phyloP scores from a whole-genome alignment of 2,888 invertebrate species.

The Cheilosia vulpina region DNA sequence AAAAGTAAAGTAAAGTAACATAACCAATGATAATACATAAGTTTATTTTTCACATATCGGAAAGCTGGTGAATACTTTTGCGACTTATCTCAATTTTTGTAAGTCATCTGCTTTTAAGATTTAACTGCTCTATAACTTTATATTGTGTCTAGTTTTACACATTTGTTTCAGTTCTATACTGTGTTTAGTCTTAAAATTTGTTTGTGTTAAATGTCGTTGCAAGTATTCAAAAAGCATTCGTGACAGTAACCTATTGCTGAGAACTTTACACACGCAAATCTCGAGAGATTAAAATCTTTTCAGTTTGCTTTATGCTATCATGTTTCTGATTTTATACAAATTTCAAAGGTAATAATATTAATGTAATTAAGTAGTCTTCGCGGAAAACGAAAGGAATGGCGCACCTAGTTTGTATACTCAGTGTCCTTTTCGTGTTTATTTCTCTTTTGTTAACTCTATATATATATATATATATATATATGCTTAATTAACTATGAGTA shows the following conservation, averaged over 20 bases:
- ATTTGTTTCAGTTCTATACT: too few species aligned
- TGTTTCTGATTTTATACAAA: slow-evolving; percentile 52
- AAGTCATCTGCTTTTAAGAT: too few species aligned
- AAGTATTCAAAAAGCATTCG: slow-evolving; percentile 51
- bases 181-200: too few species aligned
- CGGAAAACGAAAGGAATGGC: slow-evolving; percentile 34
- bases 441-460: slow-evolving; percentile 2
- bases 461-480: too few species aligned
- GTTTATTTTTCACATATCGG: too few species aligned
- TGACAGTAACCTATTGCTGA: slow-evolving; percentile 44
- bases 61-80: too few species aligned
- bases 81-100: too few species aligned
- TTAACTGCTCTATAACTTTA: too few species aligned
- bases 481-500: slow-evolving; percentile 33
- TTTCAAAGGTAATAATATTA: slow-evolving; percentile 55
- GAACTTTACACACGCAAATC: slow-evolving; percentile 57
- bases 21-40: too few species aligned
- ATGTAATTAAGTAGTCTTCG: slow-evolving; percentile 58
- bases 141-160: too few species aligned
- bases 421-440: slow-evolving; percentile 25
- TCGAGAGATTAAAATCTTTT: slow-evolving; percentile 54
- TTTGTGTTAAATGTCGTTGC: neutral
- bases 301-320: slow-evolving; percentile 40
- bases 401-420: slow-evolving; percentile 34
- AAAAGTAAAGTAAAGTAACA: too few species aligned